Percentiles rank a stretch among this genome's conserved stretches.
Evolutionary conservation across 2,797 vertebrate genomes (phyloP).

Genomic region (Pachyuromys duprasi): DNA sequence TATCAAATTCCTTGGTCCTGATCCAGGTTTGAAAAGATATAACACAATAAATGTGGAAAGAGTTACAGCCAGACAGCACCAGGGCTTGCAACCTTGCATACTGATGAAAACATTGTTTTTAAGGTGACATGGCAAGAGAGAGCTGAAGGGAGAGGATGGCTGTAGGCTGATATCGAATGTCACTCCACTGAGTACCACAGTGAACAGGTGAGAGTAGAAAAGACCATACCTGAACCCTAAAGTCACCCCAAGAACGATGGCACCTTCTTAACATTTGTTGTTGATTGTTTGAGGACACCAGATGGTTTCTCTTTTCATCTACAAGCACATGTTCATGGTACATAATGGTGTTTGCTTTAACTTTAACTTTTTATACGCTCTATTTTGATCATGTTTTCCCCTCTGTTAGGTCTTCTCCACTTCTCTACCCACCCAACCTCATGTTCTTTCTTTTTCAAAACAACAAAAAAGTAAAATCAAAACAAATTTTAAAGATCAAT

Average conservation of each 20-base stretch:
- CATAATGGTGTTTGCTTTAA: background rate
- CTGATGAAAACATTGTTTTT: background rate
- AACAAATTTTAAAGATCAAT: too few species aligned
- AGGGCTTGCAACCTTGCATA: background rate
- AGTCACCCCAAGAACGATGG: background rate
- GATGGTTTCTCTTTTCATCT: background rate
- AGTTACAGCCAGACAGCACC: fast-evolving
- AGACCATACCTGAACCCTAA: background rate
- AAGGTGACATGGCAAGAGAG: background rate
- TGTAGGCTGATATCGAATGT: fast-evolving
- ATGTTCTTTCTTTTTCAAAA: background rate
- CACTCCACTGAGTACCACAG: background rate
- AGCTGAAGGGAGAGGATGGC: too few species aligned
- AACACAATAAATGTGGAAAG: background rate
- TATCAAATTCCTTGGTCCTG: background rate
- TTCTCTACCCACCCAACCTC: background rate
- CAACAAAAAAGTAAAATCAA: background rate
- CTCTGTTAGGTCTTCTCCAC: background rate
- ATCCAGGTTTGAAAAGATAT: background rate
- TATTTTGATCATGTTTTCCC: background rate
- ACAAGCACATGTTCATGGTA: background rate
- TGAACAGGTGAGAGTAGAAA: background rate
- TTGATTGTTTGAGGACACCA: background rate
- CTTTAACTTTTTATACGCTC: background rate
- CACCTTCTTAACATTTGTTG: too few species aligned